Evolutionary conservation across 1,140 invertebrate species (phyloP).

Genomic region (Teleogryllus occipitalis): DNA sequence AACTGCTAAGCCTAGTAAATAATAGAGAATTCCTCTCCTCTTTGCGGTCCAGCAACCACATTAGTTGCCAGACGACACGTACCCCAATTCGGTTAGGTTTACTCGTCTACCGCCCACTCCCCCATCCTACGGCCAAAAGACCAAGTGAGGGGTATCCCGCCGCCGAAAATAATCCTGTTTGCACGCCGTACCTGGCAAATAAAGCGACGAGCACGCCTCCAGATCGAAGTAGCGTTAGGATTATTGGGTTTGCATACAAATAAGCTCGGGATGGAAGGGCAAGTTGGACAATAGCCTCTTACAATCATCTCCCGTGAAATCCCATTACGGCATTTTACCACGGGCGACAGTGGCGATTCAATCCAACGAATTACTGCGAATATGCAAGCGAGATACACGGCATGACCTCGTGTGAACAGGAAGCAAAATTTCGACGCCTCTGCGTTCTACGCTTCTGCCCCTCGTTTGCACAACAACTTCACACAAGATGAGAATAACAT

Average conservation of each 20-base stretch:
- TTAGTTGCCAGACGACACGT: background rate
- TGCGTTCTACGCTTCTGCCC: background rate
- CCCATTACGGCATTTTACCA: background rate
- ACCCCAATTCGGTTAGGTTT: background rate
- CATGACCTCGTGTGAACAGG: background rate
- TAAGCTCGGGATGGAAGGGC: background rate
- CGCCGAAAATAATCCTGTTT: background rate
- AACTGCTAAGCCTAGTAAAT: no score
- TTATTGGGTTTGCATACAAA: slow-evolving; percentile 5
- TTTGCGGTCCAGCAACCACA: no score
- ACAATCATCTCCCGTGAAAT: background rate
- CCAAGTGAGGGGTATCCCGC: background rate
- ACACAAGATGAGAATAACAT: no score
- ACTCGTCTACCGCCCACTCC: background rate
- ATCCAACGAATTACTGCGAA: background rate
- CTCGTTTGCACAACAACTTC: no score
- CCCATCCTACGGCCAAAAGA: background rate
- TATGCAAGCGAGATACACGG: background rate
- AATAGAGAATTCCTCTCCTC: no score
- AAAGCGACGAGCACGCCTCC: background rate
- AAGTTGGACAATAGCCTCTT: background rate
- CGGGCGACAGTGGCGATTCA: background rate
- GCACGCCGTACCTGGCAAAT: background rate
- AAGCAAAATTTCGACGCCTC: background rate
- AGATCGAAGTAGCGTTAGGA: background rate